Percentiles rank a stretch among this genome's conserved stretches.
phyloP scores from a whole-genome alignment of 2,888 invertebrate species.

The Philereme transversata region DNA sequence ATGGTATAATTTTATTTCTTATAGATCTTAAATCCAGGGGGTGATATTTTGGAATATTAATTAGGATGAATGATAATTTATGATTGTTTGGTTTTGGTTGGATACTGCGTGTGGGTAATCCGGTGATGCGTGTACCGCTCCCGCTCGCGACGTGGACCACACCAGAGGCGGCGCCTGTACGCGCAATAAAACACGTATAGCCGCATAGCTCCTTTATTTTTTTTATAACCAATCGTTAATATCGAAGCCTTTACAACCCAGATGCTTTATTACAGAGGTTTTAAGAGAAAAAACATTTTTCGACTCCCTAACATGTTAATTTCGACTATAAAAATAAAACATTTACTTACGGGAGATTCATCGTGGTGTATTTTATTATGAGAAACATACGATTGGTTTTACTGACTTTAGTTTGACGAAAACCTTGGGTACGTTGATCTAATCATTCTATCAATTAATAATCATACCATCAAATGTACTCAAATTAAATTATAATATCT shows the following conservation, averaged over 20 bases:
- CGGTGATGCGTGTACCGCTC: conserved; percentile 8
- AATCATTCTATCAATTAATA: neutral
- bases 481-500: no score
- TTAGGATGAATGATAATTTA: no score
- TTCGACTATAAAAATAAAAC: conserved; percentile 70
- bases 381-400: conserved; percentile 20
- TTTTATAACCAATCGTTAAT: conserved; percentile 77
- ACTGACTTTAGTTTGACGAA: conserved; percentile 16
- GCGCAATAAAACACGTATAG: conserved; percentile 70
- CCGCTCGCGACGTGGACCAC: conserved; percentile 29
- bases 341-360: conserved; percentile 41
- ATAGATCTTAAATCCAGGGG: no score
- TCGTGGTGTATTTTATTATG: conserved; percentile 31
- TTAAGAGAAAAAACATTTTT: conserved; percentile 57
- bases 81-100: no score
- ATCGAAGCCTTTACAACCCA: conserved; percentile 73
- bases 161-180: conserved; percentile 65
- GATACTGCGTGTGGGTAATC: no score
- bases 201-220: conserved; percentile 71
- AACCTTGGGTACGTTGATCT: neutral
- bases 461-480: neutral
- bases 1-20: no score
- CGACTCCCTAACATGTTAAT: conserved; percentile 76
- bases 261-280: conserved; percentile 71
- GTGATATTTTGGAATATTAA: no score